Evolutionary conservation across 2,797 vertebrate species (phyloP).

Genomic region (Streptopelia turtur): DNA sequence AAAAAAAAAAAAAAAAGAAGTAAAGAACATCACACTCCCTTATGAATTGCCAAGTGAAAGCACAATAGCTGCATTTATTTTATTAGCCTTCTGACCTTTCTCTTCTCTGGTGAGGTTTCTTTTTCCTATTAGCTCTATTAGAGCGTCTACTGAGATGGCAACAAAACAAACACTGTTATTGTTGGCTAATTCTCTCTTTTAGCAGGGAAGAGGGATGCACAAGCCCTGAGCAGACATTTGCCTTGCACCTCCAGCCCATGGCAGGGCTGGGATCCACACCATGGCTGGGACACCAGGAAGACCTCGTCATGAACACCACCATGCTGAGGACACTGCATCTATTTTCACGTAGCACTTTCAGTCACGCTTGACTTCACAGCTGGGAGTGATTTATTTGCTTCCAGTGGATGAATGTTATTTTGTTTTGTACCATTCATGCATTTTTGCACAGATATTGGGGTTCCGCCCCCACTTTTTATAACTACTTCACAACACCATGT

Average conservation of each 20-base stretch:
- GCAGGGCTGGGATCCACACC: fast-evolving
- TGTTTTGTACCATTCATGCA: neutral
- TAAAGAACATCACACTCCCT: neutral
- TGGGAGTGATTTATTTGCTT: neutral
- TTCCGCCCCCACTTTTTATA: neutral
- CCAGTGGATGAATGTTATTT: fast-evolving
- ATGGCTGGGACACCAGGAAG: neutral
- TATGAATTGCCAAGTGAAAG: neutral
- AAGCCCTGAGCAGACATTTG: neutral
- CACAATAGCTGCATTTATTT: constrained; percentile 62
- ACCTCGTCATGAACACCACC: neutral
- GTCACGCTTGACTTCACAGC: neutral
- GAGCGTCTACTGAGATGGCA: constrained; percentile 68
- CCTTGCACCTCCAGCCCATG: neutral
- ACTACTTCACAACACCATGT: neutral
- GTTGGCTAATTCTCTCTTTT: constrained; percentile 1
- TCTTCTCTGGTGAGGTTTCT: constrained; percentile 55
- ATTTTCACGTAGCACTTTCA: neutral
- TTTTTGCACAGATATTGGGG: neutral
- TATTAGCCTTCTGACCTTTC: constrained; percentile 66
- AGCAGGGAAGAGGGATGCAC: neutral
- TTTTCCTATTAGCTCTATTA: constrained; percentile 58
- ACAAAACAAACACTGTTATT: constrained; percentile 60
- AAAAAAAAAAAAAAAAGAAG: neutral
- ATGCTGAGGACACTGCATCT: fast-evolving